These are phyloP conservation scores for Parnassius smintheus DNA, from an alignment of 2,888 invertebrate genomes.

Conservation along the genomic window DNA sequence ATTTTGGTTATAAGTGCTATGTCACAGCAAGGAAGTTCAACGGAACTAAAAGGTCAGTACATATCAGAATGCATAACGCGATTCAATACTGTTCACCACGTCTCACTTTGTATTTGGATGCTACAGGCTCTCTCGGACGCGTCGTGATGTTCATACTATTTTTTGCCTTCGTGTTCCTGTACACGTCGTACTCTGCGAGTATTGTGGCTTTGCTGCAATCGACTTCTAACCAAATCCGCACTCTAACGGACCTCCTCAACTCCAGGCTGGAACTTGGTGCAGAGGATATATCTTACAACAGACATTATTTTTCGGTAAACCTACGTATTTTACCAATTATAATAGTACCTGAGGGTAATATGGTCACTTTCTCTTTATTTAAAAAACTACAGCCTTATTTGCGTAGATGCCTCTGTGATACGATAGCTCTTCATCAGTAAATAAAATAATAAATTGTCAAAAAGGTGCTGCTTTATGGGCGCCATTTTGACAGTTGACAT, in stretches of 20 bases:
- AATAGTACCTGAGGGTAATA: too few relatives aligned
- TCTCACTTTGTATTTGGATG: constrained; percentile 21
- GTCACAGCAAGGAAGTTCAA: constrained; percentile 80
- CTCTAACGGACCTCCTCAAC: constrained; percentile 82
- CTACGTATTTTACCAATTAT: too few relatives aligned
- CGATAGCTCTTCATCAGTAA: too few relatives aligned
- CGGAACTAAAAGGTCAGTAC: constrained; percentile 42
- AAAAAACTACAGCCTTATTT: too few relatives aligned
- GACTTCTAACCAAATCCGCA: constrained; percentile 83
- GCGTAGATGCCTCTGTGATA: too few relatives aligned
- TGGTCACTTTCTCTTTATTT: too few relatives aligned
- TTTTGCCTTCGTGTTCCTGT: constrained; percentile 83
- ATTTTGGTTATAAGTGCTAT: constrained; percentile 80
- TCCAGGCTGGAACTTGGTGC: constrained; percentile 84
- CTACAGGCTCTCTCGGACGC: constrained; percentile 73
- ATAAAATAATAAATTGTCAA: too few relatives aligned
- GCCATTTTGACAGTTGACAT: too few relatives aligned
- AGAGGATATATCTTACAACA: constrained; percentile 84
- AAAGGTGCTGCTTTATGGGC: too few relatives aligned
- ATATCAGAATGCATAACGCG: constrained; percentile 8
- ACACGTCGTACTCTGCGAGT: constrained; percentile 87
- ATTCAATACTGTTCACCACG: not conserved
- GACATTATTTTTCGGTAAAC: constrained; percentile 82
- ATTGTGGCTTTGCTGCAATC: constrained; percentile 87
- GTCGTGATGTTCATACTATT: constrained; percentile 83